phyloP scores from a whole-genome alignment of 2,797 vertebrate species.

The Anguilla pacifica region DNA sequence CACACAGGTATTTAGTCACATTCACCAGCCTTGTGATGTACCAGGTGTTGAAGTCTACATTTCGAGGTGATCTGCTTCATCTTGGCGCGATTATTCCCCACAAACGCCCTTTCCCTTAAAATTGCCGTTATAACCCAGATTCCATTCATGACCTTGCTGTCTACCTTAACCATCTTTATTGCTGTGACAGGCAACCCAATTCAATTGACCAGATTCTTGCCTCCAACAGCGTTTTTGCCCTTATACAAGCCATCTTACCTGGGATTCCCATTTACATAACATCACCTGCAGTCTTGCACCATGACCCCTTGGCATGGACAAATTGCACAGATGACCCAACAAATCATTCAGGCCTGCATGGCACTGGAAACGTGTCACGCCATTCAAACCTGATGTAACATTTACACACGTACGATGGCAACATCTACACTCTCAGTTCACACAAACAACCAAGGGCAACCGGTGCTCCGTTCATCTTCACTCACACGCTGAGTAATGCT shows the following conservation, averaged over 20 bases:
- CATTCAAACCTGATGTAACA: conserved; percentile 23
- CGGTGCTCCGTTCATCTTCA: conserved; percentile 3
- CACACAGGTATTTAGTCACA: conserved; percentile 23
- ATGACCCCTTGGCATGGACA: conserved; percentile 7
- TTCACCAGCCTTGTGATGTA: neutral
- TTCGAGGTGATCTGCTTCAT: neutral
- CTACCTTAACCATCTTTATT: conserved; percentile 5
- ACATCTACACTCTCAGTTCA: conserved; percentile 20
- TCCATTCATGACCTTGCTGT: conserved; percentile 2
- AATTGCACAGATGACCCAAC: conserved; percentile 19
- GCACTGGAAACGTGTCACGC: conserved; percentile 17
- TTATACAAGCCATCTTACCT: conserved; percentile 25
- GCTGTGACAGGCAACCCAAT: conserved; percentile 19
- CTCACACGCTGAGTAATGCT: neutral
- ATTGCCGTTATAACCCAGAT: neutral
- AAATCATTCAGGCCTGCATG: conserved; percentile 13
- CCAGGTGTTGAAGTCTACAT: neutral
- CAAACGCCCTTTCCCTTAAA: neutral
- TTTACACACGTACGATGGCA: conserved; percentile 22
- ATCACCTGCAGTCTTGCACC: conserved; percentile 15
- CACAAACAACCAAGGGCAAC: conserved; percentile 26
- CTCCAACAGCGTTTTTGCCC: conserved; percentile 6
- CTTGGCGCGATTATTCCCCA: neutral
- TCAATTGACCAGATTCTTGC: conserved; percentile 4
- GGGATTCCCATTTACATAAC: conserved; percentile 16